Conservation (phyloP, 2,797 vertebrate genomes). For the Glossophaga mutica region DNA sequence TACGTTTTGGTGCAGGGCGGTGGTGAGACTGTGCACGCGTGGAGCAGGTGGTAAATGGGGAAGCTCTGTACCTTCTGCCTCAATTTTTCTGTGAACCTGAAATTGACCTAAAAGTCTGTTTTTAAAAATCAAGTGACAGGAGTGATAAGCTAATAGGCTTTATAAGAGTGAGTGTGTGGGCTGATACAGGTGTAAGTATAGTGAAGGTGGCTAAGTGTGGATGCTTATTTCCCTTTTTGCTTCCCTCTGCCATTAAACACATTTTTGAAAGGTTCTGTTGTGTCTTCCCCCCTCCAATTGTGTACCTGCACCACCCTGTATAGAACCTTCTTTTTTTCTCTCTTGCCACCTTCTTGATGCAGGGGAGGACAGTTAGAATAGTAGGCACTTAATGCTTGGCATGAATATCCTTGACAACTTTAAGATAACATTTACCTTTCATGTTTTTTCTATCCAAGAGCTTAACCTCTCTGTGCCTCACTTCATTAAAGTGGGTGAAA, state of each 20-base stretch:
- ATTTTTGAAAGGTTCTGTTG: not conserved
- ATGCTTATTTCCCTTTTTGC: not conserved
- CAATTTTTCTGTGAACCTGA: not conserved
- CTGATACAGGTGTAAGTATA: not conserved
- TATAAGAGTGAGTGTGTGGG: not conserved
- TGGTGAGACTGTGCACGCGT: no score
- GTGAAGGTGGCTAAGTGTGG: not conserved
- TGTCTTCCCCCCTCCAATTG: not conserved
- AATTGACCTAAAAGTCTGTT: not conserved
- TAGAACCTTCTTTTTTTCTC: not conserved
- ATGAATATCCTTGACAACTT: slow-evolving; percentile 26
- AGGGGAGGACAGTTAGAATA: slow-evolving; percentile 5
- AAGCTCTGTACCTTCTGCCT: not conserved
- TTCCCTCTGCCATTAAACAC: not conserved
- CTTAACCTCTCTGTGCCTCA: not conserved
- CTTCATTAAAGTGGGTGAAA: slow-evolving; percentile 17
- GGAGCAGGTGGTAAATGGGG: not conserved
- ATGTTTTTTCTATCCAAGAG: slow-evolving; percentile 3
- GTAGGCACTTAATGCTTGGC: not conserved
- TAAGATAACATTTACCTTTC: not conserved
- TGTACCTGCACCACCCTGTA: not conserved
- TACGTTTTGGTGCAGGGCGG: not conserved
- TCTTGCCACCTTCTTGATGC: slow-evolving; percentile 2
- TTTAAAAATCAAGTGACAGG: not conserved
- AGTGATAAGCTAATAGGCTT: not conserved